phyloP scores from a whole-genome alignment of 1,140 invertebrate species.

The Diploscapter pachys region DNA sequence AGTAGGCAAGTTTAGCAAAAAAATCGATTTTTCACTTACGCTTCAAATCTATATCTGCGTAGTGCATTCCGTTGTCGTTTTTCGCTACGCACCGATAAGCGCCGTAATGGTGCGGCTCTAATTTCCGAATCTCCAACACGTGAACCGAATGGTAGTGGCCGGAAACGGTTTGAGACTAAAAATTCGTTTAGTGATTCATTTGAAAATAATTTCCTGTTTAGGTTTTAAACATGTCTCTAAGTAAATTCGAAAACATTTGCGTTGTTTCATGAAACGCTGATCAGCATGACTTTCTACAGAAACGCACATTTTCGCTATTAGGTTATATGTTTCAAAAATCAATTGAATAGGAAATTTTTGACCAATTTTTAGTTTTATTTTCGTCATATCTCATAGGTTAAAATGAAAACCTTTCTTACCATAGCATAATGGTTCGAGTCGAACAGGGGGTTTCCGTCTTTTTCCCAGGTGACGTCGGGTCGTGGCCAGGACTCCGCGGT shows the following conservation, averaged over 20 bases:
- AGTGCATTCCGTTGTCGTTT: slow-evolving; percentile 39
- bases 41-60: slow-evolving; percentile 30
- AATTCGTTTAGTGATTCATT: slow-evolving; percentile 2
- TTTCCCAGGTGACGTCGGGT: slow-evolving; percentile 40
- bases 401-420: slow-evolving; percentile 23
- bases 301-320: no score
- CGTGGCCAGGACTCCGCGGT: slow-evolving; percentile 44
- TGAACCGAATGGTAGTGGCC: slow-evolving; percentile 37
- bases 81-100: slow-evolving; percentile 37
- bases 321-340: no score
- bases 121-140: slow-evolving; percentile 35
- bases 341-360: neutral
- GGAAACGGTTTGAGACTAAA: slow-evolving; percentile 35
- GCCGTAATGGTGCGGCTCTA: slow-evolving; percentile 30
- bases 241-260: no score
- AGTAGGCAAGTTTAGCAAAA: neutral
- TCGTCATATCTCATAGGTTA: neutral
- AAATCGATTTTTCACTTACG: slow-evolving; percentile 13
- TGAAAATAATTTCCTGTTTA: no score
- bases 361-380: slow-evolving; percentile 9
- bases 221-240: no score
- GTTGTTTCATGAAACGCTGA: no score
- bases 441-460: slow-evolving; percentile 35
- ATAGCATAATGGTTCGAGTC: slow-evolving; percentile 30
- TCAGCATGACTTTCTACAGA: no score